Conservation (phyloP, 2,888 invertebrate species). For the Dinocampus coccinellae region DNA sequence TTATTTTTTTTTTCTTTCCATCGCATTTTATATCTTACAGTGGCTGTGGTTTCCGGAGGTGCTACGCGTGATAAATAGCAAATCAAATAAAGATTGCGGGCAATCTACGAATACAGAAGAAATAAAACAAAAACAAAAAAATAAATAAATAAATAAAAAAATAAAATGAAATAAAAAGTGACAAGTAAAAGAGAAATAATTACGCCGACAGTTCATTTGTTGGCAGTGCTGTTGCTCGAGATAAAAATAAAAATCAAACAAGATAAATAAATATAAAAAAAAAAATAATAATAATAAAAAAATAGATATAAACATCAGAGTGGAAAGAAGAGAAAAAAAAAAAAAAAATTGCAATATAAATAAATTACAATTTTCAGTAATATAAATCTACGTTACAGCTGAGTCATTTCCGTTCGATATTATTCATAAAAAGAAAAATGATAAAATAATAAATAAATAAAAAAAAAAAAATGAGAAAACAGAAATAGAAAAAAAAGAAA, state of each 20-base stretch:
- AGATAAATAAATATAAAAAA: not conserved
- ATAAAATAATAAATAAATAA: no score
- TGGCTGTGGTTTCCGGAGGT: slow-evolving; percentile 18
- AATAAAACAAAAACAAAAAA: not conserved
- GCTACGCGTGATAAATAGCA: slow-evolving; percentile 29
- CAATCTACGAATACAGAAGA: slow-evolving; percentile 10
- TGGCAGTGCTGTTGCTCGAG: not conserved
- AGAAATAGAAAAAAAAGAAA: not conserved
- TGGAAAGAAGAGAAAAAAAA: not conserved
- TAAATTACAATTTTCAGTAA: slow-evolving; percentile 13
- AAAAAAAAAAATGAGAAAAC: slow-evolving; percentile 1
- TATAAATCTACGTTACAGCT: slow-evolving; percentile 15
- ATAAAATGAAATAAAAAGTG: not conserved
- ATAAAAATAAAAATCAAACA: slow-evolving; percentile 7
- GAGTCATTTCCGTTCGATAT: slow-evolving; percentile 37
- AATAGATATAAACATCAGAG: no score
- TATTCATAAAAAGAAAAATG: slow-evolving; percentile 26
- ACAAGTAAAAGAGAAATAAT: not conserved
- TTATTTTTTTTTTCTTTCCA: slow-evolving; percentile 12
- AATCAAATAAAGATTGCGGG: slow-evolving; percentile 32
- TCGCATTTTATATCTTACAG: slow-evolving; percentile 8
- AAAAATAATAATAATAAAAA: not conserved
- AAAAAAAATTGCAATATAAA: not conserved
- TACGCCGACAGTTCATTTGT: slow-evolving; percentile 2
- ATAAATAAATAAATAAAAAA: no score